Evolutionary conservation across 2,113 vertebrate species (phyloP).

Genomic region (Promerops cafer): DNA sequence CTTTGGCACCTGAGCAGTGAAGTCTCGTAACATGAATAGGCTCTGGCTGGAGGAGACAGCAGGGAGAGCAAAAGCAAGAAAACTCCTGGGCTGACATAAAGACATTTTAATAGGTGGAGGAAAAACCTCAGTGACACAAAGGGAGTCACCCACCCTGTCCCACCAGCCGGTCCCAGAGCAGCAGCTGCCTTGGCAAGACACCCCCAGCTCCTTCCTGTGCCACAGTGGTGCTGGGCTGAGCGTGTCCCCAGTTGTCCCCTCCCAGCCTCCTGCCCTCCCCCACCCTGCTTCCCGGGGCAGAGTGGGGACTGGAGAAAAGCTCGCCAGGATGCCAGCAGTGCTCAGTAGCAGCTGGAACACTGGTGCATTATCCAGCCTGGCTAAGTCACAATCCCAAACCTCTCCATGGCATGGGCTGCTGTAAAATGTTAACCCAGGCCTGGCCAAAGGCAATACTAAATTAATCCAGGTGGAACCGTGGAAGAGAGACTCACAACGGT

Average conservation of each 20-base stretch:
- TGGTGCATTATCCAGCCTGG: accelerated
- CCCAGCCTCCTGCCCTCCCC: not conserved
- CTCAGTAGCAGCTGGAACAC: accelerated
- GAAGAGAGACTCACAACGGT: not conserved
- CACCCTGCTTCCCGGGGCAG: too few species aligned
- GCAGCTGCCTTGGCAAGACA: not conserved
- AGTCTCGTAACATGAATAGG: accelerated
- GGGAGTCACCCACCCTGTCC: accelerated
- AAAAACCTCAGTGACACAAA: not conserved
- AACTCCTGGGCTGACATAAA: not conserved
- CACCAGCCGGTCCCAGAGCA: not conserved
- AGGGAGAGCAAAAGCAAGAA: not conserved
- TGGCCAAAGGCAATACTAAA: not conserved
- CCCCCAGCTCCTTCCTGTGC: accelerated
- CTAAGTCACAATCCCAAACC: not conserved
- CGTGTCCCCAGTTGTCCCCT: accelerated
- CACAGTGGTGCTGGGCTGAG: accelerated
- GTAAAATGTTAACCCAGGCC: not conserved
- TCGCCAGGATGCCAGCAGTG: not conserved
- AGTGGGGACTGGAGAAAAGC: not conserved
- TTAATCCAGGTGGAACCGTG: not conserved
- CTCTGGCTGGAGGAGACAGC: not conserved
- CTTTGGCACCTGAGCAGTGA: not conserved
- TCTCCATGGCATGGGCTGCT: accelerated
- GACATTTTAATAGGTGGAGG: not conserved